phyloP scores from a whole-genome alignment of 2,113 vertebrate species.

The Oenanthe melanoleuca region DNA sequence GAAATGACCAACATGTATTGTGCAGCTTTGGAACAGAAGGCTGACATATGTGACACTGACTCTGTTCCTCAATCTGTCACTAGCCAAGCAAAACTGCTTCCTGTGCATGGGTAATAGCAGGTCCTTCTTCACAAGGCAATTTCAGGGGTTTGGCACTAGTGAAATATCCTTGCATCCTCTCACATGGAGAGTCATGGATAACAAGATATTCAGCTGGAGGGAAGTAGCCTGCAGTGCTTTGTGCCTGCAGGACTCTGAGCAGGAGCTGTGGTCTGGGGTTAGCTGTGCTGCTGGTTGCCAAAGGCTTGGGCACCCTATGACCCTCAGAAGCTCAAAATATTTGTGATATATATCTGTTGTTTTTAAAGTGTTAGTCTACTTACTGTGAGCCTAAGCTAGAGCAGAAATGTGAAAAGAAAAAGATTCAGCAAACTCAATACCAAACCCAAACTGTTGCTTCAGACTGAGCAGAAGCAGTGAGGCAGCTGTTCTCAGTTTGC shows the following conservation, averaged over 20 bases:
- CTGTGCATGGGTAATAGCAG: neutral
- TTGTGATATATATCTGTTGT: neutral
- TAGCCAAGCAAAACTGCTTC: neutral
- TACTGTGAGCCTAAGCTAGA: neutral
- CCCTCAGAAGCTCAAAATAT: neutral
- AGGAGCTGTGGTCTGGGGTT: neutral
- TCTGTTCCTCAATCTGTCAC: neutral
- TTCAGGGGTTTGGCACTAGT: neutral
- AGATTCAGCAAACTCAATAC: neutral
- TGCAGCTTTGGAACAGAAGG: neutral
- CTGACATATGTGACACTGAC: neutral
- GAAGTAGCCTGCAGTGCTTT: neutral
- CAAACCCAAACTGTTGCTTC: neutral
- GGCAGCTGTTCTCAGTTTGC: slow-evolving; percentile 48
- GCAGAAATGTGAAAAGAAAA: neutral
- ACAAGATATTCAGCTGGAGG: neutral
- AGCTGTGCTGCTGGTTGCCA: neutral
- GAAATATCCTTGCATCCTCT: neutral
- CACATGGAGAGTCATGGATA: neutral
- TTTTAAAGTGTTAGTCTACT: neutral
- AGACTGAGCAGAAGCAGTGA: neutral
- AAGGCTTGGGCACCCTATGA: neutral
- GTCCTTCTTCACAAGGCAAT: neutral
- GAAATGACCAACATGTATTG: neutral
- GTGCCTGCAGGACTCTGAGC: neutral